Evolutionary conservation across 2,113 vertebrate genomes (phyloP).

Genomic region (Hemiscyllium ocellatum): DNA sequence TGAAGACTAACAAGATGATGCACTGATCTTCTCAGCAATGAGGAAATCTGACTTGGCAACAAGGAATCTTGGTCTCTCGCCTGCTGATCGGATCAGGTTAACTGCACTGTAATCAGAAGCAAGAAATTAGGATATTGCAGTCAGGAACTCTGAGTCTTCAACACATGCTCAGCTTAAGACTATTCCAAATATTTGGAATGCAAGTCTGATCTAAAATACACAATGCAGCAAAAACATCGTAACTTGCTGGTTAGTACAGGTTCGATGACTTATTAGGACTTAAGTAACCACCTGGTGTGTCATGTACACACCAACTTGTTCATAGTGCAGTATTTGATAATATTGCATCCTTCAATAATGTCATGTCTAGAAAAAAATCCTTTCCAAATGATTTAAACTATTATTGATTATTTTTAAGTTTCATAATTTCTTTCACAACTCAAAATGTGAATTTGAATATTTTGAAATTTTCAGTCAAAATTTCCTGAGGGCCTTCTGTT

Average conservation of each 20-base stretch:
- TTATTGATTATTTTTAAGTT: background rate
- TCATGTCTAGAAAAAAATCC: background rate
- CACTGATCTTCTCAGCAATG: conserved; percentile 79
- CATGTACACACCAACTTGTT: background rate
- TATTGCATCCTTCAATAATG: background rate
- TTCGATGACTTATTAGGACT: background rate
- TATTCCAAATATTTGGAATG: background rate
- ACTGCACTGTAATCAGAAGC: conserved; percentile 65
- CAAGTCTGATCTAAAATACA: background rate
- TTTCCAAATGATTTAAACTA: background rate
- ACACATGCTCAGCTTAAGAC: background rate
- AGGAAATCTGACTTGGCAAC: conserved; percentile 84
- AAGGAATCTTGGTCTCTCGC: conserved; percentile 79
- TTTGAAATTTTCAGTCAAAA: background rate
- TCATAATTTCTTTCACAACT: background rate
- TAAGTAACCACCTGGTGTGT: background rate
- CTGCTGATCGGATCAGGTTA: conserved; percentile 82
- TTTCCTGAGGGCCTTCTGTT: background rate
- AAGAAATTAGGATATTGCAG: background rate
- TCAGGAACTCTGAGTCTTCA: background rate
- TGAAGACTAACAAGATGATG: conserved; percentile 62
- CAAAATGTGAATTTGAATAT: background rate
- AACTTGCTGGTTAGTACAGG: background rate
- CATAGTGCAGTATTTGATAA: no score
- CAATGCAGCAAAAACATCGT: background rate